Base-by-base conservation (phyloP, 1,140 invertebrate genomes). In the Charaxes varanes region DNA sequence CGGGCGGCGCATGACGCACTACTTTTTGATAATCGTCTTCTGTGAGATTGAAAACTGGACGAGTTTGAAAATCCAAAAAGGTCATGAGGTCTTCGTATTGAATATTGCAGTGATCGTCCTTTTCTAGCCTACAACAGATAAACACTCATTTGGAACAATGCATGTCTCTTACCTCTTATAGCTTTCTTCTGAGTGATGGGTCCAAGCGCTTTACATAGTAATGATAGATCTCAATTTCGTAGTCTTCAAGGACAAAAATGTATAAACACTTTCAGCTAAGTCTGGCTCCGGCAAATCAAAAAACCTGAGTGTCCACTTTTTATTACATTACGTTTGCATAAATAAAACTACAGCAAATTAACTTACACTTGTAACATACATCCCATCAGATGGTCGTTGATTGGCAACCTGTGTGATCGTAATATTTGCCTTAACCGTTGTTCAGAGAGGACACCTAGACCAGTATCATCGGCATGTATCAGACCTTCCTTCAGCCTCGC, bases 361-460 rank as follows among this genome's bases (percentile, higher is more conserved):
- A 85, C 85, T 80, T 71, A 92, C 90, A 90, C 88, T 64, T 89
- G 78, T 10, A 94, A 65, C 77, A 93, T 88, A 18, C 88, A 87
- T 47, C 90, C 86, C 37, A 93, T 70, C 0, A 94, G 73, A 41
- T 91, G 88, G 3, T 81, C 58, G 35, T 89, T 87, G 1, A 93
- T 71, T 0, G 92, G 92, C 22, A 94, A 48, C 22, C 88, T 83
- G 34, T 88, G 88, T 1, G 88, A 91, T 8, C 88, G 84, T 6
- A 93, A 56, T 16, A 90, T 76, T 26, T 87, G 88, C 6, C 90
- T 86, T 5, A 92, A 51, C 10, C 87, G 81, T 4, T 86, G 57
- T 10, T 78, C 77, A 0, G 77, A 36, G 7, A 94, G 59, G 19
- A 81, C 86, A 21, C 90, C 90, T 5, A 66, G 80, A 45, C 79